These are phyloP conservation scores for Diarsia rubi DNA, from an alignment of 2,888 invertebrate genomes.

Conservation along the genomic window DNA sequence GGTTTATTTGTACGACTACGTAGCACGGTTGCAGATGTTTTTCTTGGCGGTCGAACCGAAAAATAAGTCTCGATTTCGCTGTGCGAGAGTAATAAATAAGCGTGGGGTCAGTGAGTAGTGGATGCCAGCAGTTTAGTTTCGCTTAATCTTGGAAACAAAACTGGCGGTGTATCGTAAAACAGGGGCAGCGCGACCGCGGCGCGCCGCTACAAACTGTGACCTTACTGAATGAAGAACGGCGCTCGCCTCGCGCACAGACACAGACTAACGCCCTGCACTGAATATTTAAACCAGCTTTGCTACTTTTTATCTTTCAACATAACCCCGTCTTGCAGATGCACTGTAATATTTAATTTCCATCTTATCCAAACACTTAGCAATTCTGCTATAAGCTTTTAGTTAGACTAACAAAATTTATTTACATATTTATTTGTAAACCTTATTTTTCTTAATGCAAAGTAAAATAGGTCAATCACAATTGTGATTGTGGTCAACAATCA, in stretches of 20 bases:
- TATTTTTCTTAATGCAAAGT: background rate
- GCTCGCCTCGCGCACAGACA: slow-evolving; percentile 73
- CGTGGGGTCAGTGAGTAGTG: slow-evolving; percentile 79
- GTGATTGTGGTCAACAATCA: background rate
- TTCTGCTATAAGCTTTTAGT: no score
- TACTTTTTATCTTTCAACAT: slow-evolving; percentile 61
- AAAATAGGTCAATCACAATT: no score
- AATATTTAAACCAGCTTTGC: slow-evolving; percentile 68
- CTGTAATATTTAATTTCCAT: background rate
- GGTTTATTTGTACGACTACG: slow-evolving; percentile 82
- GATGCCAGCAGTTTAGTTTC: slow-evolving; percentile 84
- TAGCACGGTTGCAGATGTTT: slow-evolving; percentile 80
- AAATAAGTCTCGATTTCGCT: slow-evolving; percentile 73
- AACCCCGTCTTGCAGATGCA: slow-evolving; percentile 30
- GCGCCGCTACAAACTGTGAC: slow-evolving; percentile 84
- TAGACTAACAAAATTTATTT: no score
- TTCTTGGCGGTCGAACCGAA: slow-evolving; percentile 73
- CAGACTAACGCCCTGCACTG: slow-evolving; percentile 70
- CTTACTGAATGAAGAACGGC: slow-evolving; percentile 82
- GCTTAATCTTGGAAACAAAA: slow-evolving; percentile 88
- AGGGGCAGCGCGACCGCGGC: slow-evolving; percentile 75
- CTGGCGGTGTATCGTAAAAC: slow-evolving; percentile 83
- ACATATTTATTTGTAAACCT: no score
- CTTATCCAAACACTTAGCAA: background rate
- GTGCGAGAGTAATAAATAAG: slow-evolving; percentile 77